Base-by-base conservation (phyloP, 2,797 vertebrate species). In the Sebastes kiyomatsui region DNA sequence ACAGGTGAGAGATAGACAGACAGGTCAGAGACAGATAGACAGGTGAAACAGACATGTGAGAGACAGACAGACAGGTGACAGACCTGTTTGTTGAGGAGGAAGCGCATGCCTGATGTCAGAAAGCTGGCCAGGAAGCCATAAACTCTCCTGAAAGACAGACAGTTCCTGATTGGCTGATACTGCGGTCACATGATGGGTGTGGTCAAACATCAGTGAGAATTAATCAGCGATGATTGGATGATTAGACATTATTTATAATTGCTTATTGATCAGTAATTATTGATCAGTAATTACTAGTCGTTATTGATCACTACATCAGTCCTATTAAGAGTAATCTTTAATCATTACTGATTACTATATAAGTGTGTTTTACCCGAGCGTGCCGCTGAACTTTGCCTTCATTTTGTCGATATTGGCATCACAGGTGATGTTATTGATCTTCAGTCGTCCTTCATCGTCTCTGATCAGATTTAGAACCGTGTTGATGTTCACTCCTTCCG, bases 81-180 rank as follows among this genome's bases (percentile, higher is more conserved):
- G 84, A 99, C 98, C 97, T 97, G 95, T 81, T 96, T 93, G 90
- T 97, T 97, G 82, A 99, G 93, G 52, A 98, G 83, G 83, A 97
- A 97, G 30, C 97, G 97, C 97, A 99, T 96, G 28, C 97, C 98
- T 0, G 97, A 95, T 11, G 96, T 94, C 1, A 99, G 90, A 81
- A 99, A 97, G 0, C 90, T 92, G 25, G 95, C 92, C 65, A 98
- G 83, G 86, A 97, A 95, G 56, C 96, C 94, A 0, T 99, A 99
- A 64, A 99, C 94, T 83, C 88, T 97, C 95, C 98, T 99, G 89
- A 20, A 82, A 75, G 67, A 22, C 33, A 68, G 13, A n/a, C 2
- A 46, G 38, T 46, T 46, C 5, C 38, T 71, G 32, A 70, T 70
- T 78, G 28, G 7, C 20, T 1, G 2, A 23, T 60, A 13, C 12